Base-by-base conservation (phyloP, 2,797 vertebrate species). In the Falco columbarius region DNA sequence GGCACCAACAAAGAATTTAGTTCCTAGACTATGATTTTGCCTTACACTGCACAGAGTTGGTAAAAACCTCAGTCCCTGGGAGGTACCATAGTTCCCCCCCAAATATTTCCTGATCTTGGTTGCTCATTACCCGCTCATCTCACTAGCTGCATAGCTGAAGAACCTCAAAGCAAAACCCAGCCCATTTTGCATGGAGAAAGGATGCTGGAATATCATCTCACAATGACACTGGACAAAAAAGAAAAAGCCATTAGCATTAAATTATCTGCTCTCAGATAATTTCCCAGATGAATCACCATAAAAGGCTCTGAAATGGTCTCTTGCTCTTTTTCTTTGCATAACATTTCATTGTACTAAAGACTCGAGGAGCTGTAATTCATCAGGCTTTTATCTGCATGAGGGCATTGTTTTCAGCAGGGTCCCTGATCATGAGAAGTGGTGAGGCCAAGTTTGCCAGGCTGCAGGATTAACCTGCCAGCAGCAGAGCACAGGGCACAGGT, bases 261-360 rank as follows among this genome's bases (percentile, higher is more conserved):
- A 93, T 95, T 95, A 96, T 93, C 91, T 81, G 61, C 71, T 97
- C 80, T 52, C 82, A 93, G 88, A 95, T 96, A 85, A 96, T 96
- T 97, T 96, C 90, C 86, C 94, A 93, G 82, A 91, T 94, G 95
- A 96, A 77, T 93, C 93, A 92, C 52, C 54, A 84, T 44, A 94
- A 88, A 95, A 92, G 79, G 36, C 54, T 92, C 73, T 91, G 75
- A 97, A 97, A 85, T 40, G 30, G 89, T 93, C 73, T 92, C 73
- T 66, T 90, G 76, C 36, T 92, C 59, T 80, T 95, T 91, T 85
- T 67, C 42, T 70, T 76, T 85, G 82, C 52, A 30, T 54, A 90
- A 83, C 72, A 72, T 89, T 81, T 94, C 72, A 75, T 89, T 92
- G 46, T 83, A 66, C 40, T 90, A 27, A 30, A 93, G 72, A 83